Evolutionary conservation across 2,888 invertebrate species (phyloP), one percentile per base, ranked within the genome.

Genomic region (Argyresthia goedartella): DNA sequence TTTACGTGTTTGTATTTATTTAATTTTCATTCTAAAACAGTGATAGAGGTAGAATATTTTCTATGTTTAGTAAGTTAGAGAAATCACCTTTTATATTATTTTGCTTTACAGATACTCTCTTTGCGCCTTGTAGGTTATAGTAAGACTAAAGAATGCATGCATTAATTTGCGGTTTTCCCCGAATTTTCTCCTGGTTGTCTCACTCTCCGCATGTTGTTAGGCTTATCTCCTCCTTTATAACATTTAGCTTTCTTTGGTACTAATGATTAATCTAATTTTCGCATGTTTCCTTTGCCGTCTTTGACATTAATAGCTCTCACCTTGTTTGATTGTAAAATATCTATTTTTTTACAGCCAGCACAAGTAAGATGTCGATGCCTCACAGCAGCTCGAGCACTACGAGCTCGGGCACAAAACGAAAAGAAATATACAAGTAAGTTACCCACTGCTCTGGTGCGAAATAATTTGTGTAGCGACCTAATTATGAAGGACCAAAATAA

Each of bases 341-440:
- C 16, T 39, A 1, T 1, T 25, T 10, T 8, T 15, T 44, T 16
- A 6, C 16, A 44, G 44, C 15, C 42, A 16, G 15, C n/a, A 4
- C 6, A 8, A 15, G 35, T 56, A 67, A 54, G 48, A 87, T 87
- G 86, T 85, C 87, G 58, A 86, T 86, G 80, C 84, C 86, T 70
- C 87, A 86, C 68, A 85, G 87, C 58, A 87, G 87, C 57, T 84
- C 86, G 1, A 84, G 84, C 54, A 81, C 84, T 0, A 77, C 86
- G 0, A 82, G 85, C 60, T 84, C 85, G 11, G 81, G 81, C 61
- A 86, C 87, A 9, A 87, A 87, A 71, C 78, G 87, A 56, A 87
- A 87, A 66, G 87, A 87, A 69, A 87, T 88, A 63, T 87, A 87
- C 68, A 87, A 87, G 87, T 87, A 65, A 76, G 80, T 60, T 13